Conservation (phyloP, 2,797 vertebrate species). For the Sarcoramphus papa region DNA sequence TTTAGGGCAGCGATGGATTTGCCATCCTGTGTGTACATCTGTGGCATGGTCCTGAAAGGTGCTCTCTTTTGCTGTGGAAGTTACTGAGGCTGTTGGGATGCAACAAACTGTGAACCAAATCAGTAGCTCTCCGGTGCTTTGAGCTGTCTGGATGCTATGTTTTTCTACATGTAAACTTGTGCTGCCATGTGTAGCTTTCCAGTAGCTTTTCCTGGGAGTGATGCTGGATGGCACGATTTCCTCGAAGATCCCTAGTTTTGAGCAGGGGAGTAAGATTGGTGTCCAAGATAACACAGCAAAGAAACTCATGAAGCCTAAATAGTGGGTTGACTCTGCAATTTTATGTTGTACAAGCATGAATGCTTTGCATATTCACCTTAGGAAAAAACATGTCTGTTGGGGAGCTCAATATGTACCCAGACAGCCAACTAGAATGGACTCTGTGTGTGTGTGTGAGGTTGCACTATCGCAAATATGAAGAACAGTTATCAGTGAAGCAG, state of each 20-base stretch:
- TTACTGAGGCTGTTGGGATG: not conserved
- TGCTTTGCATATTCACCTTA: not conserved
- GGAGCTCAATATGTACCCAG: not conserved
- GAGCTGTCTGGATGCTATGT: not conserved
- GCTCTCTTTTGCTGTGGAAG: not conserved
- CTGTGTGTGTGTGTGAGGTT: not conserved
- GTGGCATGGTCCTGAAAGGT: not conserved
- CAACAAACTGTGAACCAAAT: not conserved
- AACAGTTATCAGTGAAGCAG: not conserved
- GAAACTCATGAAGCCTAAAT: not conserved
- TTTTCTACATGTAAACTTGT: not conserved
- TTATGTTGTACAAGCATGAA: not conserved
- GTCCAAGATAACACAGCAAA: not conserved
- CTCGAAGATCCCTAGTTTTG: not conserved
- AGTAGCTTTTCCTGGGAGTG: not conserved
- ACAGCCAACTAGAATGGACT: not conserved
- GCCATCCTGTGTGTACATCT: not conserved
- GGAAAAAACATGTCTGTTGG: not conserved
- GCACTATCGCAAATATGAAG: accelerated
- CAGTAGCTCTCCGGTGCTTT: not conserved
- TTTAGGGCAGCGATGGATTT: not conserved
- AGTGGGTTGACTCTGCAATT: not conserved
- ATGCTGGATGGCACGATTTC: not conserved
- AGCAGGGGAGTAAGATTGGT: not conserved
- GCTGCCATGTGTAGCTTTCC: not conserved